Percentiles rank a stretch among this genome's conserved stretches.
Conservation (phyloP, 2,888 invertebrate species). For the Tetranychus truncatus region DNA sequence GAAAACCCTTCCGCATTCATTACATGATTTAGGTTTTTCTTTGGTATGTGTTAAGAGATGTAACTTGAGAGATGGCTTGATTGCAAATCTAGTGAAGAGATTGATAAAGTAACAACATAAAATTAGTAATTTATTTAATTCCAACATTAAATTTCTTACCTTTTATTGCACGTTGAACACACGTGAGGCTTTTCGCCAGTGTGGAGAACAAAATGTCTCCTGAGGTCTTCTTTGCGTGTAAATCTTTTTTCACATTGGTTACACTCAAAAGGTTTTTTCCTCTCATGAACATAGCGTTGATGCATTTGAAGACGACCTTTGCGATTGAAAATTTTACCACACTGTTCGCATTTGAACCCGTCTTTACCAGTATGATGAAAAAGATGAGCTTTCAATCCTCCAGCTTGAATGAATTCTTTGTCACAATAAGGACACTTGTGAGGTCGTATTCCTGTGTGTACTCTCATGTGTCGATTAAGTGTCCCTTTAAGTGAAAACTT, state of each 20-base stretch:
- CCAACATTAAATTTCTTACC: slow-evolving; percentile 22
- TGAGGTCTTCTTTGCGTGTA: slow-evolving; percentile 44
- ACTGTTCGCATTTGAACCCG: slow-evolving; percentile 46
- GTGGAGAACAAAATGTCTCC: slow-evolving; percentile 42
- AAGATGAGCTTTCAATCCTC: slow-evolving; percentile 56
- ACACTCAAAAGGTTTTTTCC: slow-evolving; percentile 43
- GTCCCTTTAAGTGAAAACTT: slow-evolving; percentile 64
- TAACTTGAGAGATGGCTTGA: slow-evolving; percentile 48
- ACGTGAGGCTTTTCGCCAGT: slow-evolving; percentile 41
- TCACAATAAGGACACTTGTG: slow-evolving; percentile 47
- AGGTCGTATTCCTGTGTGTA: slow-evolving; percentile 44
- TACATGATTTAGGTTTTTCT: slow-evolving; percentile 55
- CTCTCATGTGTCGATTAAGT: slow-evolving; percentile 52
- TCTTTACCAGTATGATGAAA: slow-evolving; percentile 52
- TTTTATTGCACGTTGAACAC: slow-evolving; percentile 45
- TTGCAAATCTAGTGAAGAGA: slow-evolving; percentile 38
- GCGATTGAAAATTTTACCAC: slow-evolving; percentile 40
- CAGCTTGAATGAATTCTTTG: slow-evolving; percentile 63
- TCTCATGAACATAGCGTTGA: slow-evolving; percentile 45
- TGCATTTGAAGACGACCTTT: slow-evolving; percentile 38
- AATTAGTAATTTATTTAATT: not conserved
- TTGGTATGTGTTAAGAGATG: slow-evolving; percentile 50
- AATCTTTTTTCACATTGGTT: slow-evolving; percentile 42
- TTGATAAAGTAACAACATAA: too few species aligned
- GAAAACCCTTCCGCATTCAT: slow-evolving; percentile 57